Evolutionary conservation across 2,888 invertebrate genomes (phyloP).

Genomic region (Notodonta dromedarius): DNA sequence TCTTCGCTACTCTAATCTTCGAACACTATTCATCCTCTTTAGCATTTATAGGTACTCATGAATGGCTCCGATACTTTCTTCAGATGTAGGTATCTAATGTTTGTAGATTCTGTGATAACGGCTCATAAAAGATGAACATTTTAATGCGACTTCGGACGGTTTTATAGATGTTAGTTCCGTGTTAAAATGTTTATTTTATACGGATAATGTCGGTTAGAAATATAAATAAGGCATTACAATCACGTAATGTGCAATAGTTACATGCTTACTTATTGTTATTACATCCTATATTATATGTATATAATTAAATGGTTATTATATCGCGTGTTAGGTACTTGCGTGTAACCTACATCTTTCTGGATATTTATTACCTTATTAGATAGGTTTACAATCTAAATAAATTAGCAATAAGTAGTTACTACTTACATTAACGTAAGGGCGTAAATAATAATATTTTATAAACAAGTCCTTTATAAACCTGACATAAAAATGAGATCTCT

Average conservation of each 20-base stretch:
- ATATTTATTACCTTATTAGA: no score
- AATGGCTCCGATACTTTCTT: slow-evolving; percentile 25
- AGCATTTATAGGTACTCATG: slow-evolving; percentile 22
- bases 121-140: slow-evolving; percentile 36
- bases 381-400: no score
- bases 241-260: no score
- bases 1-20: slow-evolving; percentile 23
- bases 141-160: slow-evolving; percentile 37
- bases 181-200: slow-evolving; percentile 27
- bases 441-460: no score
- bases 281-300: no score
- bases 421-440: no score
- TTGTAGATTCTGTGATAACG: slow-evolving; percentile 41
- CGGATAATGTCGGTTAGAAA: slow-evolving; percentile 14
- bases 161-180: slow-evolving; percentile 34
- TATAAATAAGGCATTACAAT: slow-evolving; percentile 6
- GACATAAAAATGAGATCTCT: slow-evolving; percentile 13
- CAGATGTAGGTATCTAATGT: slow-evolving; percentile 25
- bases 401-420: no score
- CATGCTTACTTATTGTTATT: no score
- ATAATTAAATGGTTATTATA: no score
- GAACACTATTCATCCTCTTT: background rate
- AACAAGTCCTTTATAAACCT: background rate
- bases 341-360: no score
- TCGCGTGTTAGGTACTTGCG: no score